Conservation (phyloP, 2,888 invertebrate species). For the Labia minor region DNA sequence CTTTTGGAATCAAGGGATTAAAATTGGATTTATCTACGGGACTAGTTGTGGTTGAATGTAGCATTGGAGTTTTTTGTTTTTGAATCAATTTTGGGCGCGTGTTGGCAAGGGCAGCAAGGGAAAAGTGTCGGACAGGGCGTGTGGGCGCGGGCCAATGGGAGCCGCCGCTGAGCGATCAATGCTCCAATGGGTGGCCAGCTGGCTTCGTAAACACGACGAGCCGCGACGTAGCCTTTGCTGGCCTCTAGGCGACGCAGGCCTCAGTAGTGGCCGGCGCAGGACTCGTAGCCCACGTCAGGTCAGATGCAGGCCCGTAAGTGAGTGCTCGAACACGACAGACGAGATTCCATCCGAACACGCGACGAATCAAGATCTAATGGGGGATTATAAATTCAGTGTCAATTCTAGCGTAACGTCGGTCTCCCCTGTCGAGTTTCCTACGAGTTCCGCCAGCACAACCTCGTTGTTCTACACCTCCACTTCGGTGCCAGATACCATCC, state of each 20-base stretch:
- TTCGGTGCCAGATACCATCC: conserved; percentile 30
- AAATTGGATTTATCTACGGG: too few species aligned
- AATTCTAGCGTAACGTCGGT: conserved; percentile 31
- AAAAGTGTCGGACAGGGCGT: neutral
- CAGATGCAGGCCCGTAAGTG: neutral
- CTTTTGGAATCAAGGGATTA: too few species aligned
- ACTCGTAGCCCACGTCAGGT: neutral
- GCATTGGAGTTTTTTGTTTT: too few species aligned
- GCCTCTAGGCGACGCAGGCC: conserved; percentile 9
- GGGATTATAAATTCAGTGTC: conserved; percentile 32
- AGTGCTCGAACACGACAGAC: conserved; percentile 16
- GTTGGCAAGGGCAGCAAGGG: too few species aligned
- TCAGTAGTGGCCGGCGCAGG: conserved; percentile 3
- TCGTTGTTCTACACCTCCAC: conserved; percentile 31
- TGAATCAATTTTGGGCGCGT: too few species aligned
- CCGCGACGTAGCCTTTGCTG: neutral
- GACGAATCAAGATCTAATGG: conserved; percentile 30
- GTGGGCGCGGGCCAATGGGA: neutral
- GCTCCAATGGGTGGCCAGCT: conserved; percentile 4
- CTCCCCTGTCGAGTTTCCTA: conserved; percentile 31
- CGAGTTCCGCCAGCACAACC: conserved; percentile 28
- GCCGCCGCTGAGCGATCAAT: neutral
- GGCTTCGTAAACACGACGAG: neutral
- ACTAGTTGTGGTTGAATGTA: too few species aligned
- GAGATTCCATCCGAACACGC: conserved; percentile 23